Evolutionary conservation across 2,797 vertebrate genomes (phyloP).

Genomic region (Periparus ater): DNA sequence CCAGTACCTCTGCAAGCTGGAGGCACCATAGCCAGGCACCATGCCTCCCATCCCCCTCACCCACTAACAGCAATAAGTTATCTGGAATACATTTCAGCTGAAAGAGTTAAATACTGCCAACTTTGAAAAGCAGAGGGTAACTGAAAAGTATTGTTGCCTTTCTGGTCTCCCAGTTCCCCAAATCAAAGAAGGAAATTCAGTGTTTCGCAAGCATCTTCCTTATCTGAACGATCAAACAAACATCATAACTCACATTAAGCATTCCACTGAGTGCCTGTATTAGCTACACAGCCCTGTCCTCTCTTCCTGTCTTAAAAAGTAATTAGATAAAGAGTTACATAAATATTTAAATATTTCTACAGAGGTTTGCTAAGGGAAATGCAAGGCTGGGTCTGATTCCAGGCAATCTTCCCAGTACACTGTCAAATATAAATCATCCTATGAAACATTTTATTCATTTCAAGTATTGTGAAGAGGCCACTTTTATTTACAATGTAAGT

Average conservation of each 20-base stretch:
- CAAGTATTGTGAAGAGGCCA: not conserved
- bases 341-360: slow-evolving; percentile 53
- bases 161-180: not conserved
- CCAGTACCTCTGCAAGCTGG: not conserved
- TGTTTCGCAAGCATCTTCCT: not conserved
- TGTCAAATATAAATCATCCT: slow-evolving; percentile 31
- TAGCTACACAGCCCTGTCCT: not conserved
- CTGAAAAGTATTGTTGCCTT: not conserved
- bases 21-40: not conserved
- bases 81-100: not conserved
- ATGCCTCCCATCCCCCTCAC: not conserved
- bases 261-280: slow-evolving; percentile 38
- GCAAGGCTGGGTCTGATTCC: not conserved
- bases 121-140: not conserved
- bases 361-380: slow-evolving; percentile 15
- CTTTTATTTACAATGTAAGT: slow-evolving; percentile 11
- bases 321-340: slow-evolving; percentile 45
- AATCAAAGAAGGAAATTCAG: not conserved
- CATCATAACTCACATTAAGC: not conserved
- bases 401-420: slow-evolving; percentile 31
- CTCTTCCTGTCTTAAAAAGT: slow-evolving; percentile 43
- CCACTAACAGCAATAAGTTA: not conserved
- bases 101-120: not conserved
- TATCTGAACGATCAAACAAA: slow-evolving; percentile 34
- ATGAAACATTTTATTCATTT: slow-evolving; percentile 40